Evolutionary conservation across 1,140 invertebrate genomes (phyloP), one percentile per base, ranked within the genome.

Genomic region (Rhyacophila brunnea): DNA sequence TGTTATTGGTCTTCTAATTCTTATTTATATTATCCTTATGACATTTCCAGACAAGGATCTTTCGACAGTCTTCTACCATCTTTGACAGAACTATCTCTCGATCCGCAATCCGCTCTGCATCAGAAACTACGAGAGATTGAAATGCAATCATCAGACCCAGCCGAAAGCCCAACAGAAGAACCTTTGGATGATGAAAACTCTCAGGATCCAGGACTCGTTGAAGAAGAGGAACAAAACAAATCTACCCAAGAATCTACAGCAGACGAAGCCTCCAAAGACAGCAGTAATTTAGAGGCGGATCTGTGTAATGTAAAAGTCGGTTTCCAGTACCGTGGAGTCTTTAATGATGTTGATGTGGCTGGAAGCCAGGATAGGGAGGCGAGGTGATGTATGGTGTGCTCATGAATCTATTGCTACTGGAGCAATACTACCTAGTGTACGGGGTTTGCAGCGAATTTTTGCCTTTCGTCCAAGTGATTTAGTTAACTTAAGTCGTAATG

Each of bases 31-130:
- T n/a, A n/a, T n/a, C n/a, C n/a, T 50, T 0, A 47, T 49, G 11
- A 50, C 18, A 6, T 34, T 58, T 58, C 18, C 58, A 64, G 62
- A 36, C 62, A 64, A 60, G 49, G 53, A n/a, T 64, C 62, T 6
- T 60, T 64, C 42, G 62, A 64, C 23, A 64, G 49, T 35, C 34
- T 53, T 7, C 36, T 64, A n/a, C 62, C 62, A 19, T 47, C 62
- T 9, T 35, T 64, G 36, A 60, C 34, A 13, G 62, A 64, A 43
- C 43, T 62, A 18, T 20, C 48, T 2, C 19, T 54, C 11, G 62
- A 53, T 48, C 14, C 52, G 7, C 62, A 64, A 18, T 52, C 38
- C 17, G 54, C 34, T 40, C 35, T 3, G 43, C 38, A 9, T 11
- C 13, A 19, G 6, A 11, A 45, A 19, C 18, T 15, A 15, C 11